Conservation (phyloP, 2,888 invertebrate species). For the Brenthis hecate region DNA sequence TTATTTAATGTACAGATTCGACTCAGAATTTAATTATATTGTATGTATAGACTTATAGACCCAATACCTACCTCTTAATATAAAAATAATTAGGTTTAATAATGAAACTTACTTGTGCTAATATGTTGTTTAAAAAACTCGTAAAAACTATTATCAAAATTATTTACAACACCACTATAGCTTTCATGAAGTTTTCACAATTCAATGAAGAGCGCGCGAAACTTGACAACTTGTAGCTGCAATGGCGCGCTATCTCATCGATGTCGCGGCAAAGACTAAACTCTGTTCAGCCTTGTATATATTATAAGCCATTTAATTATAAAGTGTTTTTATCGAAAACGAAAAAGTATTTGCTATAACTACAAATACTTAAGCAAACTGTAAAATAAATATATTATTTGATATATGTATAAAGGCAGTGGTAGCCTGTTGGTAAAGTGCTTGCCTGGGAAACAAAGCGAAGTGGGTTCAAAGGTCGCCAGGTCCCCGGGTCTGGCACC, state of each 20-base stretch:
- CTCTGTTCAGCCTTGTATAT: conserved; percentile 4
- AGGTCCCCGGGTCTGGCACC: too few species aligned
- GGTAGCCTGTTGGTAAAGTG: too few species aligned
- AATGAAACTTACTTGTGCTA: conserved; percentile 4
- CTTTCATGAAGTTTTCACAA: background rate
- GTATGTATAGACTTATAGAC: too few species aligned
- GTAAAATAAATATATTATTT: too few species aligned
- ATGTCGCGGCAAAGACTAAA: conserved; percentile 45
- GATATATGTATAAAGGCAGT: too few species aligned
- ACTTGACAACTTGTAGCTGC: conserved; percentile 11
- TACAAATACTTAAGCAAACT: background rate
- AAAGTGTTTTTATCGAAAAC: background rate
- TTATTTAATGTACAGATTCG: too few species aligned
- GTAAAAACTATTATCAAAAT: background rate
- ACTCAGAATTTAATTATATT: too few species aligned
- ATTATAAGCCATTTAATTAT: background rate
- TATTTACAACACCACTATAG: background rate
- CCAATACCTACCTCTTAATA: background rate
- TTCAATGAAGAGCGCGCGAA: conserved; percentile 36
- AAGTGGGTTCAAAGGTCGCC: too few species aligned
- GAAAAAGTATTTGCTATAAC: background rate
- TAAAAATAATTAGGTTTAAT: background rate
- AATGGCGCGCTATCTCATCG: conserved; percentile 38
- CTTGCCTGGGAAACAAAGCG: too few species aligned
- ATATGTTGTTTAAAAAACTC: background rate